Evolutionary conservation across 2,888 invertebrate species (phyloP).

Genomic region (Parapristionchus giblindavisi): DNA sequence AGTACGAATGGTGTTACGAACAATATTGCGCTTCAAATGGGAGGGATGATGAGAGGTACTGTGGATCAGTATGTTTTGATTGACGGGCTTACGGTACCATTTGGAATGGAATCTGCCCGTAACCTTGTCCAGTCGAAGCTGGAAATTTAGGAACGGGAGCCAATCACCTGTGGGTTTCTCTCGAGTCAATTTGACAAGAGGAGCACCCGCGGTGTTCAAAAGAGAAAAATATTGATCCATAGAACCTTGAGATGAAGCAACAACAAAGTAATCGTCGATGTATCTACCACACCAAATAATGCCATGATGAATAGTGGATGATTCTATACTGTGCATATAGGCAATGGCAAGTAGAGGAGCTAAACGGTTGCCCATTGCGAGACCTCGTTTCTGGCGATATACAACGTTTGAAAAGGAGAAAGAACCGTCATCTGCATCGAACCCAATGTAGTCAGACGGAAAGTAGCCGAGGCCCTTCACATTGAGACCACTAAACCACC

Average conservation of each 20-base stretch:
- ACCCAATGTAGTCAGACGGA: too few relatives aligned
- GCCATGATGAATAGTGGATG: background rate
- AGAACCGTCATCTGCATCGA: too few relatives aligned
- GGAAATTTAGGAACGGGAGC: slow-evolving; percentile 29
- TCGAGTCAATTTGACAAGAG: background rate
- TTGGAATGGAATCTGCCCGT: background rate
- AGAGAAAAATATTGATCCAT: background rate
- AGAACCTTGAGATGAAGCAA: background rate
- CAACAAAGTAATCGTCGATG: slow-evolving; percentile 20
- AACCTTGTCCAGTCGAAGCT: background rate
- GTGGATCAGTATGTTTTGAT: slow-evolving; percentile 12
- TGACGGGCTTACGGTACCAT: slow-evolving; percentile 24
- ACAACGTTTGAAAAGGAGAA: background rate
- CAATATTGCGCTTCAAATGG: slow-evolving; percentile 5
- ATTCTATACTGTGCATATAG: slow-evolving; percentile 27
- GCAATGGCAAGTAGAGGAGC: slow-evolving; percentile 22
- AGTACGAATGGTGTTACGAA: slow-evolving; percentile 12
- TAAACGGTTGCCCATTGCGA: slow-evolving; percentile 27
- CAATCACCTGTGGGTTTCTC: background rate
- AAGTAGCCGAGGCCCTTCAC: too few relatives aligned
- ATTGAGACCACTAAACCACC: too few relatives aligned
- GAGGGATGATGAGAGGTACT: background rate
- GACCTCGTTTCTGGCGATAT: slow-evolving; percentile 5
- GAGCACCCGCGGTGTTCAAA: background rate
- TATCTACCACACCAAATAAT: slow-evolving; percentile 23